Conservation (phyloP, 2,113 vertebrate genomes). For the Ammospiza nelsoni region DNA sequence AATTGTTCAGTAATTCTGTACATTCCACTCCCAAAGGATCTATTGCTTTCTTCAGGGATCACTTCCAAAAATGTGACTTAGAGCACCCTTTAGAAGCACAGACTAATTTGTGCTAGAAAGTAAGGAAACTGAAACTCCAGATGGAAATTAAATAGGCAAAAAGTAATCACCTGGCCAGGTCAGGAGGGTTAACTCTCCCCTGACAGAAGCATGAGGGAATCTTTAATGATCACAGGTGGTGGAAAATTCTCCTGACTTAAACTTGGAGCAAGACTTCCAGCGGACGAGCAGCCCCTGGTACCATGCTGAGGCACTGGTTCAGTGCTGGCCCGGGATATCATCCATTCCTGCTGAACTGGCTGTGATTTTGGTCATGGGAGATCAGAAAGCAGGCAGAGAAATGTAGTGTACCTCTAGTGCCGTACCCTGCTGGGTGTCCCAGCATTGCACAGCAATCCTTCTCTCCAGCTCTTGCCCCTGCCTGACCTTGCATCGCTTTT, state of each 20-base stretch:
- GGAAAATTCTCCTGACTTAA: conserved; percentile 25
- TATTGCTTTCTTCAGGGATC: background rate
- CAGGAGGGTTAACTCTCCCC: conserved; percentile 29
- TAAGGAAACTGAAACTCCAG: conserved; percentile 33
- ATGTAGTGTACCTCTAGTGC: background rate
- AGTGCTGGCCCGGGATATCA: background rate
- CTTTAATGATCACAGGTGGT: conserved; percentile 51
- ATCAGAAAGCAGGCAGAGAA: conserved; percentile 12
- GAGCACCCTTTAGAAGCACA: background rate
- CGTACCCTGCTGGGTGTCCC: background rate
- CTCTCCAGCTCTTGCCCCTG: background rate
- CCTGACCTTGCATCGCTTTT: conserved; percentile 9
- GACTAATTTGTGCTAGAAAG: conserved; percentile 8
- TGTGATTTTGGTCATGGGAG: background rate
- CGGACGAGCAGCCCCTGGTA: rapidly evolving
- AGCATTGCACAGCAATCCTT: background rate
- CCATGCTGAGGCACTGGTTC: background rate
- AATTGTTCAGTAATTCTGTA: background rate
- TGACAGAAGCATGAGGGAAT: background rate
- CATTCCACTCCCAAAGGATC: background rate
- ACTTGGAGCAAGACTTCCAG: background rate
- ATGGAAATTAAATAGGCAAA: conserved; percentile 50
- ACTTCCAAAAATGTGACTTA: background rate
- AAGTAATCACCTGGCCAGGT: conserved; percentile 50
- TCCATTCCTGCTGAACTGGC: background rate